phyloP scores from a whole-genome alignment of 1,140 invertebrate genomes.

The Plectrocnemia conspersa region DNA sequence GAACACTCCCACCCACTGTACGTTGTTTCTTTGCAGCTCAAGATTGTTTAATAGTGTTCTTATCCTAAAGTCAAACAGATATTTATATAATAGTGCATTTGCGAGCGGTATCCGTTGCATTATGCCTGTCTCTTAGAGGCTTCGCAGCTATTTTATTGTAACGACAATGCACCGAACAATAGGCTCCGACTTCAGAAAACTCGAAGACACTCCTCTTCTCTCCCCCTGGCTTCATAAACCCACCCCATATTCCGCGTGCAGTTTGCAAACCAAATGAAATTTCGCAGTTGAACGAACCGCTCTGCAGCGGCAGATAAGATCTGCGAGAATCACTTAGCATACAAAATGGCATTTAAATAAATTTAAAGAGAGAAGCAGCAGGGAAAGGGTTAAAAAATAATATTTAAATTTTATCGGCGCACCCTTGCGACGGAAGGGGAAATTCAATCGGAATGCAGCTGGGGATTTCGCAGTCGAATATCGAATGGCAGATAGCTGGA shows the following conservation, averaged over 20 bases:
- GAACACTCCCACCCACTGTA: too few species aligned
- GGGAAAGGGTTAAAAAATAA: too few species aligned
- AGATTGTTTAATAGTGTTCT: constrained; percentile 2
- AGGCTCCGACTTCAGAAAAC: constrained; percentile 15
- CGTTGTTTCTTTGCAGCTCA: constrained; percentile 1
- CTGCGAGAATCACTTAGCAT: background rate
- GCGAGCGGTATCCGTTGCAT: constrained; percentile 20
- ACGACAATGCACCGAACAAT: constrained; percentile 15
- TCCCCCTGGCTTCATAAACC: constrained; percentile 6
- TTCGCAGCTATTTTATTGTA: constrained; percentile 15
- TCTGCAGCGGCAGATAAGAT: background rate
- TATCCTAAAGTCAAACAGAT: constrained; percentile 8
- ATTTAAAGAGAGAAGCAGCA: too few species aligned
- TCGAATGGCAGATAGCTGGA: too few species aligned
- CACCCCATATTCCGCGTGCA: too few species aligned
- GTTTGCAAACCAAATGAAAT: constrained; percentile 19
- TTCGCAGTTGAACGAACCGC: constrained; percentile 6
- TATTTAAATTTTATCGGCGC: too few species aligned
- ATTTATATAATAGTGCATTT: constrained; percentile 16
- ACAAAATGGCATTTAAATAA: too few species aligned
- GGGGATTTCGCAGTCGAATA: too few species aligned
- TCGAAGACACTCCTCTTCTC: background rate
- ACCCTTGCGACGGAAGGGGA: too few species aligned
- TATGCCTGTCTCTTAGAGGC: constrained; percentile 13
- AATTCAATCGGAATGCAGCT: too few species aligned